Percentiles rank a stretch among this genome's conserved stretches.
phyloP scores from a whole-genome alignment of 1,140 invertebrate species.

The Drosophila parabipectinata region DNA sequence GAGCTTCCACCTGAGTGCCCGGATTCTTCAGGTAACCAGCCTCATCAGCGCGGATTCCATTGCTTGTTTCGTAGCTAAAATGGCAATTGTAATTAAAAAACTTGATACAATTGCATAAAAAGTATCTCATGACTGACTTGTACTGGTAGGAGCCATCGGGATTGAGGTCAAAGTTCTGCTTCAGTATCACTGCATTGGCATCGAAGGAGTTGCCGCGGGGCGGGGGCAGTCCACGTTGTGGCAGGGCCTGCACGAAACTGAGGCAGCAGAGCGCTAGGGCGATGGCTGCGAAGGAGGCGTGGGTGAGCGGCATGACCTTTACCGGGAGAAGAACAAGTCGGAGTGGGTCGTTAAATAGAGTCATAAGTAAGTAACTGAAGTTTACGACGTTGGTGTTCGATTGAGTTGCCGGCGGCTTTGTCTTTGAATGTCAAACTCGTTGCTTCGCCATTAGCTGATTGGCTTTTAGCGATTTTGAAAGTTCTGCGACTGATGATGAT shows the following conservation, averaged over 20 bases:
- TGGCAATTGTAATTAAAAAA: not conserved
- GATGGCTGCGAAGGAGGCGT: slow-evolving; percentile 55
- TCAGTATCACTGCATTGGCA: slow-evolving; percentile 83
- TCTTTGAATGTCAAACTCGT: slow-evolving; percentile 59
- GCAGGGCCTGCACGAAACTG: slow-evolving; percentile 62
- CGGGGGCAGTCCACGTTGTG: slow-evolving; percentile 72
- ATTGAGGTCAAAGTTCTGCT: slow-evolving; percentile 84
- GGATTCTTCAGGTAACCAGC: slow-evolving; percentile 86
- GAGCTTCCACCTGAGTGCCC: slow-evolving; percentile 83
- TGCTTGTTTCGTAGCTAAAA: slow-evolving; percentile 87
- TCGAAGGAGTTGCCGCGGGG: slow-evolving; percentile 66
- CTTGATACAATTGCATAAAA: not conserved
- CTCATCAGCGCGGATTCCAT: slow-evolving; percentile 87
- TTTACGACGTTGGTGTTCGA: slow-evolving; percentile 11
- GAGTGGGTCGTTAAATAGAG: slow-evolving; percentile 38
- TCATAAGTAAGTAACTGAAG: slow-evolving; percentile 40
- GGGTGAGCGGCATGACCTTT: slow-evolving; percentile 78
- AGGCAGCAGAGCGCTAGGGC: slow-evolving; percentile 70
- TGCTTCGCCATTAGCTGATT: slow-evolving; percentile 48
- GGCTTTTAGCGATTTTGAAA: slow-evolving; percentile 41
- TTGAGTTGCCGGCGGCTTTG: slow-evolving; percentile 37
- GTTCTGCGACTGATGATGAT: slow-evolving; percentile 26
- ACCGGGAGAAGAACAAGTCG: slow-evolving; percentile 5
- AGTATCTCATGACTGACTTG: slow-evolving; percentile 60
- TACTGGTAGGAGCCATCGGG: slow-evolving; percentile 85